Evolutionary conservation across 2,888 invertebrate species (phyloP).

Genomic region (Macroteleia sp.): DNA sequence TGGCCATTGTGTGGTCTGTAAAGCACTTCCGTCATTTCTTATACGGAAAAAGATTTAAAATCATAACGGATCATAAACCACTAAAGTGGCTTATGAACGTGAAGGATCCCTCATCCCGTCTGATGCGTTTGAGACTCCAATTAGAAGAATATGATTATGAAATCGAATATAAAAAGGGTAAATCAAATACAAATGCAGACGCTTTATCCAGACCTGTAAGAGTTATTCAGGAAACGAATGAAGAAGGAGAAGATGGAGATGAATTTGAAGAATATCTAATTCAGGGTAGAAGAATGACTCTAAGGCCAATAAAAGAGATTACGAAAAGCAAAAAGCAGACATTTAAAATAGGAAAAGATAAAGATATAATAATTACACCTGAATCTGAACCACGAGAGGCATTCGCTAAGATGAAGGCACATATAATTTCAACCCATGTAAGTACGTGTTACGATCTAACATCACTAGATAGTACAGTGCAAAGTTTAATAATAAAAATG

Average conservation of each 20-base stretch:
- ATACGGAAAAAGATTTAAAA: no score
- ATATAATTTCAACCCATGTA: background rate
- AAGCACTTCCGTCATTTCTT: no score
- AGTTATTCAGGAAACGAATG: background rate
- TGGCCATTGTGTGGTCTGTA: no score
- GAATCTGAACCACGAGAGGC: background rate
- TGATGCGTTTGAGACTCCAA: background rate
- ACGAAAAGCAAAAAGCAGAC: background rate
- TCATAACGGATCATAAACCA: no score
- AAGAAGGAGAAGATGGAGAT: background rate
- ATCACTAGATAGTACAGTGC: background rate
- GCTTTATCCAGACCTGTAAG: constrained; percentile 3
- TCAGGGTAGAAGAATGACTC: background rate
- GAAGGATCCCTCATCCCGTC: background rate
- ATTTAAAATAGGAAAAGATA: background rate
- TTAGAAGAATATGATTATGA: no score
- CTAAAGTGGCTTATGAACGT: no score
- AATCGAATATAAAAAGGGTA: background rate
- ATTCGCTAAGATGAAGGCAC: background rate
- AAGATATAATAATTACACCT: background rate
- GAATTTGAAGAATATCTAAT: background rate
- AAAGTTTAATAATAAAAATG: background rate
- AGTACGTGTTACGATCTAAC: background rate
- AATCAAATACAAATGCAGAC: constrained; percentile 9
- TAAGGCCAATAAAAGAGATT: background rate